These are phyloP conservation scores for Phymastichus coffea DNA, from an alignment of 1,140 invertebrate genomes.

Conservation along the genomic window DNA sequence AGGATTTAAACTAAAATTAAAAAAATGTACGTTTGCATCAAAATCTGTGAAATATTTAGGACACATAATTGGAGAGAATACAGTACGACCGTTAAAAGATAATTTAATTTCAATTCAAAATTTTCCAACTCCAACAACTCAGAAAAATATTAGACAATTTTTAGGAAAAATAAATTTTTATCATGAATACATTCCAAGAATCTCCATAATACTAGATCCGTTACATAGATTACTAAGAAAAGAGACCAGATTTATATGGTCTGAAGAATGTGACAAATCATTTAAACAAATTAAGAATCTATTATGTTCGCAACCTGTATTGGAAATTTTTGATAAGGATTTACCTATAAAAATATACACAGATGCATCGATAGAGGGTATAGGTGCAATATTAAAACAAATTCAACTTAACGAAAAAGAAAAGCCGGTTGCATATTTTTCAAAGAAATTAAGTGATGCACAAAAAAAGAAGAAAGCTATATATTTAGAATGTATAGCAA, in stretches of 20 bases:
- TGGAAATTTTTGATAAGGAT: constrained; percentile 29
- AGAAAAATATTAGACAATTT: background rate
- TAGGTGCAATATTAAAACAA: constrained; percentile 32
- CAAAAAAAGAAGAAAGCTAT: constrained; percentile 8
- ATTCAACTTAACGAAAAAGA: constrained; percentile 7
- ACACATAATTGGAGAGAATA: background rate
- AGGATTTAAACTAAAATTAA: background rate
- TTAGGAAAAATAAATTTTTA: constrained; percentile 16
- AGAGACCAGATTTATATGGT: constrained; percentile 20
- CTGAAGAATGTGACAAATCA: constrained; percentile 17
- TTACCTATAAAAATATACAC: constrained; percentile 30
- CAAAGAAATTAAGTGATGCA: constrained; percentile 6
- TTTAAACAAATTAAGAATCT: constrained; percentile 27
- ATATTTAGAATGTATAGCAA: constrained; percentile 8
- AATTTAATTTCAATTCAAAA: constrained; percentile 32
- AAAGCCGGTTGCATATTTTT: constrained; percentile 17
- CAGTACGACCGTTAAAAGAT: constrained; percentile 18
- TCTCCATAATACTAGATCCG: constrained; percentile 13
- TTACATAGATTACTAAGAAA: constrained; percentile 25
- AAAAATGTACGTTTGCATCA: constrained; percentile 1
- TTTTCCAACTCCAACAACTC: background rate
- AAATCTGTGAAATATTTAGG: constrained; percentile 3
- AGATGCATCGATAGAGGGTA: constrained; percentile 27
- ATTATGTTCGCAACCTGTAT: constrained; percentile 17
- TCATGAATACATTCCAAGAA: constrained; percentile 20